A percentile compares a stretch with the other conserved stretches of the same genome.
phyloP scores from a whole-genome alignment of 2,113 vertebrate species.

The Struthidea cinerea region DNA sequence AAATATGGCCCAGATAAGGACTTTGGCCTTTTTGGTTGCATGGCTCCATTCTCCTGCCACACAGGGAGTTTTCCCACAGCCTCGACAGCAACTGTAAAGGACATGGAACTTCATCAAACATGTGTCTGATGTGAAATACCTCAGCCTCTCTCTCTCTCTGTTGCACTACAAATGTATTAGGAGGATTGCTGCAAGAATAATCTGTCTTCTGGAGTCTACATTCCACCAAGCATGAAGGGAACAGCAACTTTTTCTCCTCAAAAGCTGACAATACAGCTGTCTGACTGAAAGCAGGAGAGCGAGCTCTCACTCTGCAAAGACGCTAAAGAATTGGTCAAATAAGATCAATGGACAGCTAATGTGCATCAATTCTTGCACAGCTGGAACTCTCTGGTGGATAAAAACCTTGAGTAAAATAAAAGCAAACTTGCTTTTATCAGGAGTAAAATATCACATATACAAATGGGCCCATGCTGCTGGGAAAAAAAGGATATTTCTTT shows the following conservation, averaged over 20 bases:
- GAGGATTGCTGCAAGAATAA: neutral
- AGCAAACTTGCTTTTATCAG: neutral
- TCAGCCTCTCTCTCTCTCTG: neutral
- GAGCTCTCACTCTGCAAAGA: neutral
- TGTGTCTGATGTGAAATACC: neutral
- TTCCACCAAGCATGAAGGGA: neutral
- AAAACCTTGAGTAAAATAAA: neutral
- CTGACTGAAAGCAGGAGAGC: neutral
- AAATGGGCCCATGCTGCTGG: neutral
- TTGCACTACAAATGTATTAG: neutral
- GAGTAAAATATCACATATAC: neutral
- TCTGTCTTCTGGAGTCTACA: neutral
- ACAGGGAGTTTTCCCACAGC: slow-evolving; percentile 13
- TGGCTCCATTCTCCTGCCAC: neutral
- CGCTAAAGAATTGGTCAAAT: neutral
- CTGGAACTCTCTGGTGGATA: neutral
- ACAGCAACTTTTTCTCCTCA: neutral
- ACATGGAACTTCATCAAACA: neutral
- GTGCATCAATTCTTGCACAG: neutral
- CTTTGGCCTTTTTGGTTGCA: neutral
- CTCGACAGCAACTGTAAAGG: neutral
- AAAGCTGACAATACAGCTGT: neutral
- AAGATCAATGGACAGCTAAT: neutral
- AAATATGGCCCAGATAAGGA: neutral
- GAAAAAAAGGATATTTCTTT: neutral